Evolutionary conservation across 2,888 invertebrate genomes (phyloP).

Genomic region (Sisyra nigra): DNA sequence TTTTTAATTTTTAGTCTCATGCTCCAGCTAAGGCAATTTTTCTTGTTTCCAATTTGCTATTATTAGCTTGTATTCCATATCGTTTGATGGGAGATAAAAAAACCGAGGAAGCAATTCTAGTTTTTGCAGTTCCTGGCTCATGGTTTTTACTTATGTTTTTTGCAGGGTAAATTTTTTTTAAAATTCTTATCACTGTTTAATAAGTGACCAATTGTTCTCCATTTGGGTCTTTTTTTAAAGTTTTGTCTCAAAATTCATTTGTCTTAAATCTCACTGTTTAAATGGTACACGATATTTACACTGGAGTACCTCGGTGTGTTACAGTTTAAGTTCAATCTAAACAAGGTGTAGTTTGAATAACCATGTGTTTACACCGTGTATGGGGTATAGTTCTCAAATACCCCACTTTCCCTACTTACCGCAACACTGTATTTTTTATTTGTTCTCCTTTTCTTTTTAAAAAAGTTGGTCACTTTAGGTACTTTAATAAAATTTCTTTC

Average conservation of each 20-base stretch:
- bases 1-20: conserved; percentile 48
- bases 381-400: no score
- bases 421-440: no score
- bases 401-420: no score
- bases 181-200: neutral
- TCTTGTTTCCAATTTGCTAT: conserved; percentile 75
- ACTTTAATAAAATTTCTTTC: neutral
- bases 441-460: no score
- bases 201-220: neutral
- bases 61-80: conserved; percentile 79
- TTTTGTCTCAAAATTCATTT: no score
- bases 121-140: conserved; percentile 85
- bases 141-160: conserved; percentile 99
- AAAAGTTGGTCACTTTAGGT: neutral
- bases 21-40: conserved; percentile 93
- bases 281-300: no score
- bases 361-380: no score
- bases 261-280: no score
- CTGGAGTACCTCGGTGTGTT: no score
- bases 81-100: conserved; percentile 55
- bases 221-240: neutral
- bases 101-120: conserved; percentile 80
- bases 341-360: no score
- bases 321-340: no score
- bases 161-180: conserved; percentile 59